Conservation (phyloP, 2,113 vertebrate genomes). For the Monopterus albus region DNA sequence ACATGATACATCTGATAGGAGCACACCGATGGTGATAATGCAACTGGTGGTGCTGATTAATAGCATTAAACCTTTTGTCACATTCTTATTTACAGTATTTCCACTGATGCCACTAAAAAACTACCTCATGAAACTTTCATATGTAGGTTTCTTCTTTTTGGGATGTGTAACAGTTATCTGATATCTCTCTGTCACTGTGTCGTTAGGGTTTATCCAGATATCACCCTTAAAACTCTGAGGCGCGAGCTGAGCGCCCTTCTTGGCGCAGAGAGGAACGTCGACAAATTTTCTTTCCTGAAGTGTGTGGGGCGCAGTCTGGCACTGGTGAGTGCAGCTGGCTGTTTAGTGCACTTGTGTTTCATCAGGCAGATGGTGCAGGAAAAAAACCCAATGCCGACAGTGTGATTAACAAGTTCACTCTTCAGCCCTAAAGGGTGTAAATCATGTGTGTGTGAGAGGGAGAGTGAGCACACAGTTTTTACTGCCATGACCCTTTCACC, state of each 20-base stretch:
- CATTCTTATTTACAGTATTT: no score
- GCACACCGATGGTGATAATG: no score
- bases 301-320: constrained; percentile 91
- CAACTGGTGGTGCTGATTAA: no score
- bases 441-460: constrained; percentile 2
- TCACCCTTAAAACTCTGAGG: constrained; percentile 85
- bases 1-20: no score
- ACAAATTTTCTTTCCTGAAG: constrained; percentile 91
- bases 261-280: constrained; percentile 77
- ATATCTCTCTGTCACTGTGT: neutral
- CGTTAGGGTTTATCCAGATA: constrained; percentile 87
- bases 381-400: constrained; percentile 42
- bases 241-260: constrained; percentile 84
- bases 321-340: constrained; percentile 83
- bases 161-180: neutral
- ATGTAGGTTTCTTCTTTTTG: no score
- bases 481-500: constrained; percentile 16
- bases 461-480: constrained; percentile 6
- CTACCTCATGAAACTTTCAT: no score
- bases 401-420: constrained; percentile 48
- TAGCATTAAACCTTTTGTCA: no score
- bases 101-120: no score
- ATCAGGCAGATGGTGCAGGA: constrained; percentile 19
- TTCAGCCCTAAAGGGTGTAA: constrained; percentile 38
- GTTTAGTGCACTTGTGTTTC: constrained; percentile 37